Evolutionary conservation across 2,113 vertebrate genomes (phyloP), one percentile per base, ranked within the genome.

Genomic region (Sebastes fasciatus): DNA sequence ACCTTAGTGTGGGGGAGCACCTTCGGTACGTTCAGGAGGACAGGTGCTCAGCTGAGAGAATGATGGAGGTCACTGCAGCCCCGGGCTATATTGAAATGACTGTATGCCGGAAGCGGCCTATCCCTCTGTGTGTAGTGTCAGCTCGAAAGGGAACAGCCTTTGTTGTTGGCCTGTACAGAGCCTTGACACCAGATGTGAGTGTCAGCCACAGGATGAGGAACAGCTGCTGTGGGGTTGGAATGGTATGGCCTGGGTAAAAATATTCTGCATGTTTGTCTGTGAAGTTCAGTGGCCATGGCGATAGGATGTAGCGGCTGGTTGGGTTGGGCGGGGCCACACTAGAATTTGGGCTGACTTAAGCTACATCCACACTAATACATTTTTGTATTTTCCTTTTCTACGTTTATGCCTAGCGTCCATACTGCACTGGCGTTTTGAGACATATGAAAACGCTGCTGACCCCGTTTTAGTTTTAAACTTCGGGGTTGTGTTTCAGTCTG

Each of bases 131-230:
- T 77, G 79, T 66, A 54, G 57, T 71, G 54, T 82, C 60, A 65
- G 76, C 86, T 86, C 84, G 68, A 64, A 88, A 77, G 85, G 87
- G 82, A 74, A 70, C 74, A 62, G 77, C 66, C 86, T 92, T 92
- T 92, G 89, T 91, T 91, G 80, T 90, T 65, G 78, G 86, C 34
- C 82, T 54, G 51, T 87, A 82, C 51, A 52, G 82, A 87, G 80
- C 81, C 86, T 87, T 92, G 86, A 92, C 89, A 90, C 91, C 93
- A 94, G 92, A 93, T 94, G 93, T 89, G 82, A 80, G 71, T 69
- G 85, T 86, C 88, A 79, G 71, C 89, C 85, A 81, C 84, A 89
- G 82, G 88, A 91, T 90, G 72, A 60, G 66, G 89, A 93, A 75
- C 88, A 92, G 89, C 92, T 91, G 92, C 82, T 67, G 69, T 67